Conservation (phyloP, 2,113 vertebrate species). For the Dasyurus viverrinus region DNA sequence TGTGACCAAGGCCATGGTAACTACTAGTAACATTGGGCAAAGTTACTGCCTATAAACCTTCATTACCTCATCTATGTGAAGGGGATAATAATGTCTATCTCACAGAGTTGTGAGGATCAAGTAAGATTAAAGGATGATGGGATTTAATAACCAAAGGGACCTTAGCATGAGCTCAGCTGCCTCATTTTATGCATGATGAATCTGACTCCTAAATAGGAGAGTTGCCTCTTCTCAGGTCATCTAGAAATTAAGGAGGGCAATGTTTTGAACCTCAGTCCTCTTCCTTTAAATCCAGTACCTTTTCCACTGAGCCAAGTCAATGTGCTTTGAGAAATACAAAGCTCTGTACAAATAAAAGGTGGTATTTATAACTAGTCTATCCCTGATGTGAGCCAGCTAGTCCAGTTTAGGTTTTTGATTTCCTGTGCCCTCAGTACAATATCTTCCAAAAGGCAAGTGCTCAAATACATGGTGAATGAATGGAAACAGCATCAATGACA, state of each 20-base stretch:
- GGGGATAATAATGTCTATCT: not conserved
- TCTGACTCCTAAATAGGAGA: not conserved
- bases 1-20: not conserved
- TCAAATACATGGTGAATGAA: no score
- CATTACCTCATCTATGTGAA: not conserved
- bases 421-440: no score
- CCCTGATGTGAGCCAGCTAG: not conserved
- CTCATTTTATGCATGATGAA: not conserved
- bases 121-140: not conserved
- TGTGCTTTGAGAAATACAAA: not conserved
- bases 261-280: not conserved
- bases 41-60: not conserved
- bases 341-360: not conserved
- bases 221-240: not conserved
- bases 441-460: no score
- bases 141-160: not conserved
- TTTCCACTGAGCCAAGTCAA: not conserved
- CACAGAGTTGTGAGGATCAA: not conserved
- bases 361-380: not conserved
- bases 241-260: not conserved
- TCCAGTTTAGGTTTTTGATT: not conserved
- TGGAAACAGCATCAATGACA: no score
- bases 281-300: not conserved
- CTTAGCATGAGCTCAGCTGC: not conserved
- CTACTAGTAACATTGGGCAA: not conserved